phyloP scores from a whole-genome alignment of 2,113 vertebrate genomes.

The Rhabdomys dilectus region DNA sequence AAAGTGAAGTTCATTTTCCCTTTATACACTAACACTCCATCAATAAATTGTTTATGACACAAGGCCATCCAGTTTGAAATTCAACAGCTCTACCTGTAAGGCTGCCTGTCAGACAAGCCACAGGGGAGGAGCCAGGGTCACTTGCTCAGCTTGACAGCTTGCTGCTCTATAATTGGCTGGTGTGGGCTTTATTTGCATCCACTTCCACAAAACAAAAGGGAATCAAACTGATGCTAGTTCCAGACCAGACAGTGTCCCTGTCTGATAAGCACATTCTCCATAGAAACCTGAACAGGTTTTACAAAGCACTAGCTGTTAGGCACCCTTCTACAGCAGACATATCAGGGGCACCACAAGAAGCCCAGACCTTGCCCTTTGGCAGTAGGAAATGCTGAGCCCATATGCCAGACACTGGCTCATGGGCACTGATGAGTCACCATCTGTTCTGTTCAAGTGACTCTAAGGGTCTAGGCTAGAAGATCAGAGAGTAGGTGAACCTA shows the following conservation, averaged over 20 bases:
- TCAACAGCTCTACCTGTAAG: neutral
- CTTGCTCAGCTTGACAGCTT: neutral
- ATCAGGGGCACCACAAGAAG: neutral
- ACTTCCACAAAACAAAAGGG: neutral
- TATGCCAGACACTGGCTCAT: neutral
- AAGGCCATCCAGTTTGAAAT: neutral
- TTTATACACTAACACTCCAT: neutral
- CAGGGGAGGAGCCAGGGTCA: fast-evolving
- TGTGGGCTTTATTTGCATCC: neutral
- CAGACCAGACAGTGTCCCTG: neutral
- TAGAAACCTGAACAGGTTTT: neutral
- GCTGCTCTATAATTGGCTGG: neutral
- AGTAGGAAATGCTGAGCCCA: fast-evolving
- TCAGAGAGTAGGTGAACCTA: neutral
- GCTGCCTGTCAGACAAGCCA: neutral
- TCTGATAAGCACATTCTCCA: neutral
- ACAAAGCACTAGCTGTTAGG: neutral
- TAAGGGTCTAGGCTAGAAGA: neutral
- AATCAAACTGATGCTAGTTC: neutral
- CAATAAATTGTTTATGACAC: neutral
- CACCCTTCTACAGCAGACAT: neutral
- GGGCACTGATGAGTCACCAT: too few relatives aligned
- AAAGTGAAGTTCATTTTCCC: neutral
- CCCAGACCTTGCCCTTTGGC: neutral
- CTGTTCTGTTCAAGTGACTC: neutral